These are phyloP conservation scores for Teinopalpus imperialis DNA, from an alignment of 2,888 invertebrate genomes.

Conservation along the genomic window DNA sequence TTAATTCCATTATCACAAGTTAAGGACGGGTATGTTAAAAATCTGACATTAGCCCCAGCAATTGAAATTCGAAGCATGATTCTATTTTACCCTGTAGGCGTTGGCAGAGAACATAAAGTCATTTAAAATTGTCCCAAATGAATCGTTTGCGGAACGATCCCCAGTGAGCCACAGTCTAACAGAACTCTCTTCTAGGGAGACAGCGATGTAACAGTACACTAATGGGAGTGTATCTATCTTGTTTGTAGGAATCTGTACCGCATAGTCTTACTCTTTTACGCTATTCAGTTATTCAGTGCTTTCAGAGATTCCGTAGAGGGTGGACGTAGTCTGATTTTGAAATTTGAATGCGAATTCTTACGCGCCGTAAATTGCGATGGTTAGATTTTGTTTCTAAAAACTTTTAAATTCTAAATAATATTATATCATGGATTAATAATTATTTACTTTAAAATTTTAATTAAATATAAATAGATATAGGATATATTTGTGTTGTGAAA, in stretches of 20 bases:
- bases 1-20: slow-evolving; percentile 7
- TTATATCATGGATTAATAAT: too few species aligned
- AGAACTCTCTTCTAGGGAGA: neutral
- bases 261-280: slow-evolving; percentile 38
- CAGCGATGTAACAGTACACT: neutral
- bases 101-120: slow-evolving; percentile 43
- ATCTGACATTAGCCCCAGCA: slow-evolving; percentile 27
- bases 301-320: slow-evolving; percentile 39
- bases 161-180: slow-evolving; percentile 33
- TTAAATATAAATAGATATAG: slow-evolving; percentile 19
- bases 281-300: slow-evolving; percentile 50
- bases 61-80: slow-evolving; percentile 41
- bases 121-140: slow-evolving; percentile 52
- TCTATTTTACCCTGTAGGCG: slow-evolving; percentile 40
- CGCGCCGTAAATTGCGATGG: slow-evolving; percentile 9
- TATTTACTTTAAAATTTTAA: slow-evolving; percentile 14
- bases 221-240: neutral
- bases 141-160: slow-evolving; percentile 38
- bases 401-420: slow-evolving; percentile 13
- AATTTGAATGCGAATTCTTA: slow-evolving; percentile 15
- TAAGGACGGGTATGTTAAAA: slow-evolving; percentile 13
- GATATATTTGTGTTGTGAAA: slow-evolving; percentile 39
- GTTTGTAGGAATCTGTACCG: slow-evolving; percentile 28
- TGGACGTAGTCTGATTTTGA: slow-evolving; percentile 34
- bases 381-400: slow-evolving; percentile 15